A percentile compares a stretch with the other conserved stretches of the same genome.
Evolutionary conservation across 2,113 vertebrate species (phyloP).

Genomic region (Tetrao urogallus): DNA sequence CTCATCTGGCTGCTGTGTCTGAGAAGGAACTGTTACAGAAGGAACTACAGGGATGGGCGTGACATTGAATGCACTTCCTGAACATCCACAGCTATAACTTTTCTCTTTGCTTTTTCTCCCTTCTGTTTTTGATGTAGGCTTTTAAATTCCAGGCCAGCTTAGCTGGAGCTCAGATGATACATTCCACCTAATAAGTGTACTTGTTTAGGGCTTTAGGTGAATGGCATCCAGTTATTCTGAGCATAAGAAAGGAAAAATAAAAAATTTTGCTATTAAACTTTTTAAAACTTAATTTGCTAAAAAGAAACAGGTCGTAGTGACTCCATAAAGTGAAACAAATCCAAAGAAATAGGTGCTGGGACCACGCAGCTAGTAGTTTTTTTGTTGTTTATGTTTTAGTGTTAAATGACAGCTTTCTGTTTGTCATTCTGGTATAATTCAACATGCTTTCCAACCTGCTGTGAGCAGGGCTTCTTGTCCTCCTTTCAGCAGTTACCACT

Average conservation of each 20-base stretch:
- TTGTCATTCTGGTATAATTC: neutral
- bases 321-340: neutral
- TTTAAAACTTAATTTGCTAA: neutral
- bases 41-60: neutral
- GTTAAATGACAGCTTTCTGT: neutral
- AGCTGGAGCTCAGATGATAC: neutral
- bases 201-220: neutral
- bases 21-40: neutral
- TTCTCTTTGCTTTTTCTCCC: neutral
- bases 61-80: neutral
- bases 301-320: neutral
- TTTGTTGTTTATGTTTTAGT: neutral
- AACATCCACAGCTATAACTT: neutral
- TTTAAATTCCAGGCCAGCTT: neutral
- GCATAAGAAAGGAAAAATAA: neutral
- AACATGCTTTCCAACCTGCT: neutral
- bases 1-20: neutral
- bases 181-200: neutral
- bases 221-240: neutral
- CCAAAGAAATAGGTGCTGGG: neutral
- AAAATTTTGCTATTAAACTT: neutral
- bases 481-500: neutral
- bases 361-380: neutral
- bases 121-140: neutral
- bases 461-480: neutral